Conservation (phyloP, 2,113 vertebrate species). For the Tiliqua scincoides region DNA sequence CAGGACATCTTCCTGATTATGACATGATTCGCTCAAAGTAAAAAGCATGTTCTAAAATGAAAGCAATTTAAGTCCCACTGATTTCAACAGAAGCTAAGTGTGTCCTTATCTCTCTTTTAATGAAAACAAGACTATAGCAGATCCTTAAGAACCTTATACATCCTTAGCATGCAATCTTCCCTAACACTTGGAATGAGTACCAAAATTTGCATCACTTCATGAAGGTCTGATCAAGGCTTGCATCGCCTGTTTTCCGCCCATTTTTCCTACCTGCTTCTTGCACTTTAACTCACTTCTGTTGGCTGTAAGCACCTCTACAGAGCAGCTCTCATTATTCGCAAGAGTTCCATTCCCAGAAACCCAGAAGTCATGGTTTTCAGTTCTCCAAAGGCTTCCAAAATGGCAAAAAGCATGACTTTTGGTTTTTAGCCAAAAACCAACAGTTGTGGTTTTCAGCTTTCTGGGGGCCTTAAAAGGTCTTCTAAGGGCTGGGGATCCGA, state of each 20-base stretch:
- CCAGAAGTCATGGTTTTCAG: too few species aligned
- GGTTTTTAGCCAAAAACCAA: too few species aligned
- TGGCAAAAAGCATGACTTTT: too few species aligned
- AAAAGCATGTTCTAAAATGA: background rate
- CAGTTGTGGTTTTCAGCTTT: too few species aligned
- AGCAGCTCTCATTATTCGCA: too few species aligned
- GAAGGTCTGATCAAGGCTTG: too few species aligned
- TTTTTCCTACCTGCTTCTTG: too few species aligned
- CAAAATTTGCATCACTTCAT: background rate
- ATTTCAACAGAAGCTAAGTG: background rate
- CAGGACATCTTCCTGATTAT: background rate
- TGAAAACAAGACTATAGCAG: background rate
- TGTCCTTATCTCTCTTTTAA: background rate
- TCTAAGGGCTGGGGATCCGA: too few species aligned
- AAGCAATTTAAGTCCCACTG: background rate
- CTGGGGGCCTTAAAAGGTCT: too few species aligned
- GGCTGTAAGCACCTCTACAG: too few species aligned
- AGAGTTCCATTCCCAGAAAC: too few species aligned
- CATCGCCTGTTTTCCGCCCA: background rate
- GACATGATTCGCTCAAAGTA: background rate
- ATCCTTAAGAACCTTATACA: background rate
- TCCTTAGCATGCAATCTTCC: background rate
- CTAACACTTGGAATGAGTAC: background rate
- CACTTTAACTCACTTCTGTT: background rate
- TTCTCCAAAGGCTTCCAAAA: too few species aligned